These are phyloP conservation scores for Saccopteryx leptura DNA, from an alignment of 2,113 vertebrate species.

Conservation along the genomic window DNA sequence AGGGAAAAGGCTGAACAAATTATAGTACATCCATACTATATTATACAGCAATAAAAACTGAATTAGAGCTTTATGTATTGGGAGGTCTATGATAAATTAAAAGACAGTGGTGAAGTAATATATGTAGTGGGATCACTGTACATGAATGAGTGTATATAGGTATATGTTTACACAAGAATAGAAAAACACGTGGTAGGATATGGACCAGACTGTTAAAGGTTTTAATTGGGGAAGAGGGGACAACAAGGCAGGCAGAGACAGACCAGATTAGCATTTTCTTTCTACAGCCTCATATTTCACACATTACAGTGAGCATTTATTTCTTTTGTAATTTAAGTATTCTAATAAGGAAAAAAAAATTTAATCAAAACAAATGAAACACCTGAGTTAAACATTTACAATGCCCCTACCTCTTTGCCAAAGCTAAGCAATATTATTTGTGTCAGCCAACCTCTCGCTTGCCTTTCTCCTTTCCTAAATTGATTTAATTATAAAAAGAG, in stretches of 20 bases:
- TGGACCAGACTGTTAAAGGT: background rate
- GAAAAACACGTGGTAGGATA: background rate
- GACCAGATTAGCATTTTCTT: background rate
- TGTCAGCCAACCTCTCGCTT: background rate
- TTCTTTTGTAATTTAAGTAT: slow-evolving; percentile 33
- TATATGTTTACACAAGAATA: background rate
- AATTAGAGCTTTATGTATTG: background rate
- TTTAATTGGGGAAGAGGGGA: background rate
- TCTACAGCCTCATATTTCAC: background rate
- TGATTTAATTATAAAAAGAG: background rate
- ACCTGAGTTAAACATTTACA: background rate
- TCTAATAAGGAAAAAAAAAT: background rate
- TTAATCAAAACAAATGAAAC: background rate
- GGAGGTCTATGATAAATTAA: background rate
- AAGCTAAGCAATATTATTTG: background rate
- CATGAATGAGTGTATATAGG: background rate
- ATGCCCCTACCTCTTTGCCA: slow-evolving; percentile 1
- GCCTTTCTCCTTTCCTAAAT: background rate
- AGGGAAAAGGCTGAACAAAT: background rate
- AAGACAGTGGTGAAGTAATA: background rate
- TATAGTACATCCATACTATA: background rate
- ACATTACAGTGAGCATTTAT: background rate
- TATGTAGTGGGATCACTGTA: background rate
- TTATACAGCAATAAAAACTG: background rate
- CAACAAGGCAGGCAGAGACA: background rate